Evolutionary conservation across 2,113 vertebrate genomes (phyloP).

Genomic region (Ailuropoda melanoleuca): DNA sequence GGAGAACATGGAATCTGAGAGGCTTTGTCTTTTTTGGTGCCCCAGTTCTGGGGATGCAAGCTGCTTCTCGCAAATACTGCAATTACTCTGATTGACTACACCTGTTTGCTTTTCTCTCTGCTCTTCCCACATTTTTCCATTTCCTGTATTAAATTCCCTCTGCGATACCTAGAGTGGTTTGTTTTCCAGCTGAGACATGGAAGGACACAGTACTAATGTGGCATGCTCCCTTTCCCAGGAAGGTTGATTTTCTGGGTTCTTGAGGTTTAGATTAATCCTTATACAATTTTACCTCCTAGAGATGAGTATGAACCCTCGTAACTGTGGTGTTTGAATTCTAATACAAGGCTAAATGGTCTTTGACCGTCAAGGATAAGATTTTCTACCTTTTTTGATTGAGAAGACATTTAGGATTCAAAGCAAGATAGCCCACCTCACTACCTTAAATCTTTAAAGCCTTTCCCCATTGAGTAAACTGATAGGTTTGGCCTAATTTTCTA

Average conservation of each 20-base stretch:
- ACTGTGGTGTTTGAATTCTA: not conserved
- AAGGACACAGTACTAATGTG: not conserved
- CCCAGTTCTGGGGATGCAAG: not conserved
- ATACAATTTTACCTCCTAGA: not conserved
- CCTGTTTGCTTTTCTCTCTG: not conserved
- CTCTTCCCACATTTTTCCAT: not conserved
- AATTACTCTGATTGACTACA: not conserved
- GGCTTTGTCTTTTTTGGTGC: not conserved
- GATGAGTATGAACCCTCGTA: not conserved
- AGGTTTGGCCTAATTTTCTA: not conserved
- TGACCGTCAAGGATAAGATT: not conserved
- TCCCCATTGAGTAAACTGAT: not conserved
- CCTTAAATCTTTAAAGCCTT: not conserved
- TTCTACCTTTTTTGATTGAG: not conserved
- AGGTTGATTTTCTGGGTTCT: not conserved
- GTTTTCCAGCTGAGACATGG: not conserved
- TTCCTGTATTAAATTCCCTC: not conserved
- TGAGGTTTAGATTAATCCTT: not conserved
- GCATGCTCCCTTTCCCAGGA: not conserved
- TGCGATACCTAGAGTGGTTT: not conserved
- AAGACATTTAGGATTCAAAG: slow-evolving; percentile 1
- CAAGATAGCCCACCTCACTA: not conserved
- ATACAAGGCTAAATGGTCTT: not conserved
- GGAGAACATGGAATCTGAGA: not conserved
- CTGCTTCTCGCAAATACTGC: not conserved